Evolutionary conservation across 1,140 invertebrate genomes (phyloP).

Genomic region (Drosophila sproati): DNA sequence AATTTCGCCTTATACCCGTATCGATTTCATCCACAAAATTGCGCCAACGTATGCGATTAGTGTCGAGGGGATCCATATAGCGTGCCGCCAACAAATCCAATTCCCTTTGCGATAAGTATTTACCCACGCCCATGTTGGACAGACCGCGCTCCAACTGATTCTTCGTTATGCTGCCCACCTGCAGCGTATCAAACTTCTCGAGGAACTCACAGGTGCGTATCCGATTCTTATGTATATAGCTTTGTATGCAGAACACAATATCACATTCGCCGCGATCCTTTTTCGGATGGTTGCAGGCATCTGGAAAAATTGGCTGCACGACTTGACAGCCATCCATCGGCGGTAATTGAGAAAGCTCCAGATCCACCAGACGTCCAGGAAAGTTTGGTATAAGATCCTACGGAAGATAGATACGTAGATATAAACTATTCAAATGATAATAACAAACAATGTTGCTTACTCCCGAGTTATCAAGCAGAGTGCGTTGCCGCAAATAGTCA

Average conservation of each 20-base stretch:
- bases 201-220: conserved; percentile 88
- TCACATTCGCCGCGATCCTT: conserved; percentile 72
- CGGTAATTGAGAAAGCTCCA: conserved; percentile 88
- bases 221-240: conserved; percentile 87
- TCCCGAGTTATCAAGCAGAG: conserved; percentile 62
- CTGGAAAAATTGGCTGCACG: conserved; percentile 59
- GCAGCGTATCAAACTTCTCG: conserved; percentile 87
- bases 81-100: conserved; percentile 86
- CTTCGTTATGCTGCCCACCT: conserved; percentile 87
- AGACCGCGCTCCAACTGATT: conserved; percentile 88
- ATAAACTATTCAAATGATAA: background rate
- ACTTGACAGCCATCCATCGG: conserved; percentile 86
- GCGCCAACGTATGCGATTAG: conserved; percentile 87
- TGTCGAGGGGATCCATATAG: conserved; percentile 88
- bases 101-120: conserved; percentile 86
- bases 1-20: conserved; percentile 84
- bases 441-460: conserved; percentile 33
- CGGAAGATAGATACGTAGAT: background rate
- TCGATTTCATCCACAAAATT: conserved; percentile 90
- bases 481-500: conserved; percentile 60
- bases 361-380: conserved; percentile 88
- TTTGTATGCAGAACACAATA: conserved; percentile 71
- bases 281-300: conserved; percentile 67
- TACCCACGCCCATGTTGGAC: conserved; percentile 87
- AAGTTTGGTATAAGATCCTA: conserved; percentile 86